Conservation (phyloP, 1,140 invertebrate genomes). For the Pemphigus obesinymphae region DNA sequence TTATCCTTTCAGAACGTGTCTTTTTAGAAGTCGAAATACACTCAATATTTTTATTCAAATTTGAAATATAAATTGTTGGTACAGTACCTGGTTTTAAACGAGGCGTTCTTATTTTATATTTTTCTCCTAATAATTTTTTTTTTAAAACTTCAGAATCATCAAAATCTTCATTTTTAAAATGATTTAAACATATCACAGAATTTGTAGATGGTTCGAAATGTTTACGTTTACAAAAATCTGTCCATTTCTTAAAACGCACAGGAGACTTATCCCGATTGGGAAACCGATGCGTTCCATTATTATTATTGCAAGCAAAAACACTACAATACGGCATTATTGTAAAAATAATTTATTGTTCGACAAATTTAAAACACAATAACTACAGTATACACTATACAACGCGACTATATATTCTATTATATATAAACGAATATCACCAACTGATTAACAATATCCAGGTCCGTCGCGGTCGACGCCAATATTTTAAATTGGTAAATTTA, state of each 20-base stretch:
- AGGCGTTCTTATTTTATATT: background rate
- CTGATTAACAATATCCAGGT: too few species aligned
- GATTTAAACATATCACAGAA: background rate
- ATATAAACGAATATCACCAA: too few species aligned
- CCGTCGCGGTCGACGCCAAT: too few species aligned
- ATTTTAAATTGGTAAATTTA: too few species aligned
- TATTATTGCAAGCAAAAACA: too few species aligned
- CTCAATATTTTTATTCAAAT: background rate
- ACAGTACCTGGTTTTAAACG: background rate
- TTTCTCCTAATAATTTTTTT: conserved; percentile 8
- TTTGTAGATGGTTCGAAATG: background rate
- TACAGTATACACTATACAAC: background rate
- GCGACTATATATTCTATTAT: background rate
- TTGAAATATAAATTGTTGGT: background rate
- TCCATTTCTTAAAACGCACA: background rate
- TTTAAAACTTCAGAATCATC: background rate
- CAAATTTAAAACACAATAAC: too few species aligned
- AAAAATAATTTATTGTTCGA: too few species aligned
- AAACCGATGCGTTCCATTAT: background rate
- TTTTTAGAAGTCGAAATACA: background rate
- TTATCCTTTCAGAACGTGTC: background rate
- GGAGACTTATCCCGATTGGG: background rate
- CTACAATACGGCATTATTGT: background rate
- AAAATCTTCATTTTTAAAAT: too few species aligned
- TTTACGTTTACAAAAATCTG: too few species aligned